Evolutionary conservation across 2,888 invertebrate species (phyloP), one percentile per base, ranked within the genome.

Genomic region (Eurytoma californica): DNA sequence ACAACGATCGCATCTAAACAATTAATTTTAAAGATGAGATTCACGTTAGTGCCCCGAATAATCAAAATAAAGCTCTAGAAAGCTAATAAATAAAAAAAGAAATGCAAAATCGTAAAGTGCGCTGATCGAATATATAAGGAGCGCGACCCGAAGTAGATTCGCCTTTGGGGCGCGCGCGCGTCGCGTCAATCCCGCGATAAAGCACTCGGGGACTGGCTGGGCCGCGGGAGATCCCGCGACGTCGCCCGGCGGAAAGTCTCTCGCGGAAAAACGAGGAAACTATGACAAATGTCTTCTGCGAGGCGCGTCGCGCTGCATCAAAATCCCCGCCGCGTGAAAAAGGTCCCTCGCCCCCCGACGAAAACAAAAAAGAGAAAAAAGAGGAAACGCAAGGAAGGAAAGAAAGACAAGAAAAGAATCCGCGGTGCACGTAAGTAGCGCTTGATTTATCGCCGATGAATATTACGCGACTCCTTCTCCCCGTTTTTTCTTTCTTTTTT

Each of bases 231-330:
- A 58, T 49, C 53, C 39, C 16, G n/a, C 30, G 16, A 9, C 28
- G 61, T 39, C 18, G 61, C 30, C n/a, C 61, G 61, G 30, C 30
- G 30, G 30, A 39, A 57, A 16, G 18, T 57, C 18, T 69, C 30
- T 57, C 47, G 39, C 16, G 47, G 57, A 30, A 49, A 57, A 7
- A 14, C 13, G 30, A 79, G 49, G 72, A 72, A 83, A 82, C 79
- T 82, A 84, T 84, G 83, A 85, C 83, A 82, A 84, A 84, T 83
- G 81, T 79, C 68, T 77, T 80, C 81, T 82, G 82, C 83, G 82
- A 69, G 78, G 82, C 47, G 7, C 30, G 55, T 24, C 65, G 51
- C 51, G 47, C 47, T 65, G 70, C 67, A 57, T 72, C 67, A 66
- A 66, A 67, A 61, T 75, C 49, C 67, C 51, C 61, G 55, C 47